Evolutionary conservation across 2,113 vertebrate species (phyloP).

Genomic region (Pterophyllum scalare): DNA sequence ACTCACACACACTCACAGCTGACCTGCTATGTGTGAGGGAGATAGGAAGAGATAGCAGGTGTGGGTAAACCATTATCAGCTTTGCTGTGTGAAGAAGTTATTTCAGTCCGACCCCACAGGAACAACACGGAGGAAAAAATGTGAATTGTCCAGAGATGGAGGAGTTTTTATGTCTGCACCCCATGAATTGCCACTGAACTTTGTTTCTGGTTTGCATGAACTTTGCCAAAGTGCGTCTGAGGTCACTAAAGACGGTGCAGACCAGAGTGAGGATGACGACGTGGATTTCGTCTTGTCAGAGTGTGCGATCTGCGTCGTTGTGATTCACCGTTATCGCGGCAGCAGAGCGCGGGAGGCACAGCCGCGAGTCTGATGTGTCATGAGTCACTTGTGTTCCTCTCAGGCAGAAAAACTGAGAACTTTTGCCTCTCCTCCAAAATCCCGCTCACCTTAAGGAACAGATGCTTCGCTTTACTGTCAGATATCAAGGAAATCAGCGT

Average conservation of each 20-base stretch:
- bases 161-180: background rate
- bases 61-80: constrained; percentile 57
- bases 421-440: constrained; percentile 16
- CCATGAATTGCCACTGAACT: background rate
- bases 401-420: constrained; percentile 40
- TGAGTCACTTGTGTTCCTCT: constrained; percentile 62
- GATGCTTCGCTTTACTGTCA: constrained; percentile 10
- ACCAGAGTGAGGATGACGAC: constrained; percentile 38
- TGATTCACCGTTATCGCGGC: constrained; percentile 68
- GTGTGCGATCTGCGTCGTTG: constrained; percentile 50
- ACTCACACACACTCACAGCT: background rate
- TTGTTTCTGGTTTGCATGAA: background rate
- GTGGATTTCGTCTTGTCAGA: constrained; percentile 43
- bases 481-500: constrained; percentile 31
- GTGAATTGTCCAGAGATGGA: constrained; percentile 16
- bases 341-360: constrained; percentile 25
- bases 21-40: constrained; percentile 13
- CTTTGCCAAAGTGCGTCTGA: background rate
- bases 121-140: constrained; percentile 31
- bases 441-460: constrained; percentile 18
- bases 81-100: constrained; percentile 49
- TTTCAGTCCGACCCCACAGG: constrained; percentile 49
- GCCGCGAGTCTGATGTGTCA: constrained; percentile 45
- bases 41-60: constrained; percentile 43
- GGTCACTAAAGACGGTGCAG: constrained; percentile 11